A percentile compares a stretch with the other conserved stretches of the same genome.
Evolutionary conservation across 2,888 invertebrate species (phyloP).

Genomic region (Latrodectus elegans): DNA sequence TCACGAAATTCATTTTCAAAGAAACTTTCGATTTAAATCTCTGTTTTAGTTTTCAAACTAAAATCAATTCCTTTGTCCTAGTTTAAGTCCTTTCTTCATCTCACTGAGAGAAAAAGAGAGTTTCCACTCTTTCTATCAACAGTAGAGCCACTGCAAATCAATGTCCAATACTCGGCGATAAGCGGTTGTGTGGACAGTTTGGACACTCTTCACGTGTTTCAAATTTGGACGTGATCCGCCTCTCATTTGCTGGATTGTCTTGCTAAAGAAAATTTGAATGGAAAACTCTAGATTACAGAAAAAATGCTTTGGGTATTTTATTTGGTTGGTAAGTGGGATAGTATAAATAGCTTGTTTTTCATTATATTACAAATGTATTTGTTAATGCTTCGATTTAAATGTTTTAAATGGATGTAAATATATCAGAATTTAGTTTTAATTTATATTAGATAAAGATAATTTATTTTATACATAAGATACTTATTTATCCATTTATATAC

Average conservation of each 20-base stretch:
- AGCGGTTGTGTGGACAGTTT: constrained; percentile 45
- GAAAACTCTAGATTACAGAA: not conserved
- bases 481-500: too few relatives aligned
- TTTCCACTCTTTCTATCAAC: constrained; percentile 20
- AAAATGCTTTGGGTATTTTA: not conserved
- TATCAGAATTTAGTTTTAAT: too few relatives aligned
- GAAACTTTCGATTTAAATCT: constrained; percentile 20
- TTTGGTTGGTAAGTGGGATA: not conserved
- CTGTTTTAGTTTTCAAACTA: constrained; percentile 18
- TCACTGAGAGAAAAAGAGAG: constrained; percentile 7
- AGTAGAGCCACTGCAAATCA: constrained; percentile 18
- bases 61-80: constrained; percentile 4
- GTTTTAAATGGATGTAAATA: too few relatives aligned
- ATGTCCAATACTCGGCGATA: constrained; percentile 34
- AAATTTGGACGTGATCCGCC: constrained; percentile 27
- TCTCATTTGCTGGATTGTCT: not conserved
- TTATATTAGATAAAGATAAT: too few relatives aligned
- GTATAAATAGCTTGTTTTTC: not conserved
- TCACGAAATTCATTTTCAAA: constrained; percentile 32
- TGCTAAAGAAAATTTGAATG: constrained; percentile 4
- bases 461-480: too few relatives aligned
- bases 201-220: constrained; percentile 38
- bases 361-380: too few relatives aligned
- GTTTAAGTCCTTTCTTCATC: not conserved
- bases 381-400: too few relatives aligned